Evolutionary conservation across 2,888 invertebrate species (phyloP).

Genomic region (Perithous albicinctus): DNA sequence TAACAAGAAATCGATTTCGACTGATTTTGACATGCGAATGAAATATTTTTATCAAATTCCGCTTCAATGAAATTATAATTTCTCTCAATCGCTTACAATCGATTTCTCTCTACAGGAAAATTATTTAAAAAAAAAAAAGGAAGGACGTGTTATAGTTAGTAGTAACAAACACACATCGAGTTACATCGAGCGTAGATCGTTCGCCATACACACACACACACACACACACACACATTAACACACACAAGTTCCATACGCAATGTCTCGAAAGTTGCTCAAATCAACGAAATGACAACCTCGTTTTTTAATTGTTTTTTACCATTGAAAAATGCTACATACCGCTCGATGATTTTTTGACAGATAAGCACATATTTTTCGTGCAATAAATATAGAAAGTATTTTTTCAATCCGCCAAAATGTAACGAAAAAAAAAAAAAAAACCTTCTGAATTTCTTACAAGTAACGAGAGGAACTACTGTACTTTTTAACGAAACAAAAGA

Average conservation of each 20-base stretch:
- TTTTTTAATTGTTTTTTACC: conserved; percentile 57
- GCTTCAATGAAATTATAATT: not conserved
- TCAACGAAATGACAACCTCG: conserved; percentile 55
- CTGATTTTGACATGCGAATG: not conserved
- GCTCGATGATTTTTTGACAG: conserved; percentile 47
- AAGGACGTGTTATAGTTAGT: conserved; percentile 23
- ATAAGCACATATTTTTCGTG: conserved; percentile 34
- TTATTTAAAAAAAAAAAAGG: conserved; percentile 33
- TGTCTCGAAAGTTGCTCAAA: conserved; percentile 58
- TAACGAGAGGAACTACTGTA: conserved; percentile 21
- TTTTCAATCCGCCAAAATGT: conserved; percentile 32
- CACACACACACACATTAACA: not conserved
- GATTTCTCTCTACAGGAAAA: conserved; percentile 30
- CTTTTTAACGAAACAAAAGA: conserved; percentile 1
- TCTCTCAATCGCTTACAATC: not conserved
- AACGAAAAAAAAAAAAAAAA: conserved; percentile 26
- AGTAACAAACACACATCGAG: conserved; percentile 12
- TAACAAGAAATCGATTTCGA: conserved; percentile 16
- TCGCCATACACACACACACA: conserved; percentile 1
- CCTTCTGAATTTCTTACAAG: conserved; percentile 43
- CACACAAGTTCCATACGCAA: conserved; percentile 25
- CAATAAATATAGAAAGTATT: conserved; percentile 48
- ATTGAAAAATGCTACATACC: conserved; percentile 28
- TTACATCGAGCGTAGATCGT: conserved; percentile 6
- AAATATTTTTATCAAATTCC: not conserved